Percentiles rank a stretch among this genome's conserved stretches.
These are phyloP conservation scores for Andinoacara biseriatus DNA, from an alignment of 2,113 vertebrate species.

Conservation along the genomic window DNA sequence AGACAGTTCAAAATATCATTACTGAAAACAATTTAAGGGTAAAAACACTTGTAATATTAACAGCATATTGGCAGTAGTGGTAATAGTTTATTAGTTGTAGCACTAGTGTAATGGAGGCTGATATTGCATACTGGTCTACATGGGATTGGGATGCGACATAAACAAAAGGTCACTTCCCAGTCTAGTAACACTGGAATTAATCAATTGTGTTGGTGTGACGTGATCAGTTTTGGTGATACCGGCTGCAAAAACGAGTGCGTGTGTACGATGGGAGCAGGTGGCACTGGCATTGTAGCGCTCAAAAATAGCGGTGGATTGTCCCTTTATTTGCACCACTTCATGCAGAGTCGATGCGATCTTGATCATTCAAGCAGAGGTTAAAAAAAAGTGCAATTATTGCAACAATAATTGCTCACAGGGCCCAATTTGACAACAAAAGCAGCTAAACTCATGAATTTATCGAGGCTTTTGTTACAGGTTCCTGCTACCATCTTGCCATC, in stretches of 20 bases:
- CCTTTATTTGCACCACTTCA: neutral
- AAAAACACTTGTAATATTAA: neutral
- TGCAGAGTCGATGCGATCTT: neutral
- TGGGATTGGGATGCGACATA: neutral
- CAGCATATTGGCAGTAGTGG: slow-evolving; percentile 1
- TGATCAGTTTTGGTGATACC: neutral
- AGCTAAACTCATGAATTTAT: no score
- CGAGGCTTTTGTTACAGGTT: no score
- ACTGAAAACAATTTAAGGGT: neutral
- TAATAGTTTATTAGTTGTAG: neutral
- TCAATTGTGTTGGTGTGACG: neutral
- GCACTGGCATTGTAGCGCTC: neutral
- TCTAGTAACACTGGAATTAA: no score
- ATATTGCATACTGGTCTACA: neutral
- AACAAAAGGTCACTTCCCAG: no score
- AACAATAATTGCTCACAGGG: neutral
- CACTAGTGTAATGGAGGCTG: neutral
- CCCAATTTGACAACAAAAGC: no score
- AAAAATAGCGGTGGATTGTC: neutral
- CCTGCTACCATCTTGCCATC: no score
- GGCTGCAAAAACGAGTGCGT: neutral
- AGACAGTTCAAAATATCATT: neutral
- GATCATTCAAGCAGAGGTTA: neutral
- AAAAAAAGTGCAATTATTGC: neutral
- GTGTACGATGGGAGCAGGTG: neutral